phyloP scores from a whole-genome alignment of 2,797 vertebrate species.

The Pantherophis vulpinus region DNA sequence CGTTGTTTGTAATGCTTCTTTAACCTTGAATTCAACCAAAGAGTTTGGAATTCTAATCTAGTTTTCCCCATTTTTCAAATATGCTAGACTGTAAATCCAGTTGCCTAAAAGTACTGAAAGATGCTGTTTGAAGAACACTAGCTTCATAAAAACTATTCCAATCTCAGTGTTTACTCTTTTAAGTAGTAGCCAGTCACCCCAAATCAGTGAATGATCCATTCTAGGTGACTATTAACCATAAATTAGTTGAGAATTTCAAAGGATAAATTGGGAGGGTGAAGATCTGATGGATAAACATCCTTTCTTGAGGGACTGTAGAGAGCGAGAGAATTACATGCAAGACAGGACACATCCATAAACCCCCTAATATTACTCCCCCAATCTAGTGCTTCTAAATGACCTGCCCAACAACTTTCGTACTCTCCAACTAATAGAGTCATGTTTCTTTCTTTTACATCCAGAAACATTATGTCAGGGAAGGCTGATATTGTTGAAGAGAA shows the following conservation, averaged over 20 bases:
- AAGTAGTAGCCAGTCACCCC: slow-evolving; percentile 58
- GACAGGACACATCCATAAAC: background rate
- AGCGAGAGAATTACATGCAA: background rate
- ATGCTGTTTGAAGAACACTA: background rate
- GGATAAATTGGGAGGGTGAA: background rate
- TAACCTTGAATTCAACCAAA: background rate
- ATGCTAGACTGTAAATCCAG: background rate
- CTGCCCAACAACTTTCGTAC: background rate
- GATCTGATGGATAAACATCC: background rate
- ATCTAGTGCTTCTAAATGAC: background rate
- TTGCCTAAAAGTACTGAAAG: background rate
- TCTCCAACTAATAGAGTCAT: background rate
- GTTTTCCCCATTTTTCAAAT: no score
- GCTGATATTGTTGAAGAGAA: background rate
- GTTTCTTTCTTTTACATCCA: background rate
- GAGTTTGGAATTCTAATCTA: background rate
- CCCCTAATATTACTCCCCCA: background rate
- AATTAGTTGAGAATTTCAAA: slow-evolving; percentile 25
- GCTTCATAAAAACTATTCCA: background rate
- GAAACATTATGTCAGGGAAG: background rate
- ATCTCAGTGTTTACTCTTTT: slow-evolving; percentile 25
- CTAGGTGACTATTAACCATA: slow-evolving; percentile 40
- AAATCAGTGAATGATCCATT: slow-evolving; percentile 60
- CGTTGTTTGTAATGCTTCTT: background rate
- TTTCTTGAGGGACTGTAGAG: no score